A percentile compares a stretch with the other conserved stretches of the same genome.
phyloP scores from a whole-genome alignment of 2,888 invertebrate species.

The Luperina testacea region DNA sequence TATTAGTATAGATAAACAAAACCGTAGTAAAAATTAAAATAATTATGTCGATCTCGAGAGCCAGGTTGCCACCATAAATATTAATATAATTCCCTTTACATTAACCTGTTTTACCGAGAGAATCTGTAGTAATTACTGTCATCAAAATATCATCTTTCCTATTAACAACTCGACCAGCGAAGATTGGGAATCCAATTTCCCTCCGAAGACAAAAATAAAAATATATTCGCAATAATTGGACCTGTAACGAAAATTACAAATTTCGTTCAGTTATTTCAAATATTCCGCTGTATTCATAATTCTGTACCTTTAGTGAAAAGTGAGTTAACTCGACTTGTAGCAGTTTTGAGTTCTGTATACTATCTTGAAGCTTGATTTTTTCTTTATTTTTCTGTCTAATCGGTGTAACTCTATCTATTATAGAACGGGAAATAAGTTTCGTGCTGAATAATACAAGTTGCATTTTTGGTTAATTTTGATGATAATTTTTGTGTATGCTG shows the following conservation, averaged over 20 bases:
- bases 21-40: background rate
- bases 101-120: background rate
- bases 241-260: background rate
- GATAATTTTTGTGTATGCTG: too few species aligned
- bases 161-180: background rate
- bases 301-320: too few species aligned
- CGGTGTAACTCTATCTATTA: too few species aligned
- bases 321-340: too few species aligned
- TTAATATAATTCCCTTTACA: background rate
- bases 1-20: background rate
- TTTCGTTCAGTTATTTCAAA: background rate
- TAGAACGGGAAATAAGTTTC: too few species aligned
- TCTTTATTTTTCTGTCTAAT: too few species aligned
- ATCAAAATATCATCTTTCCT: slow-evolving; percentile 8
- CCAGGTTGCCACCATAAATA: too few species aligned
- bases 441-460: too few species aligned
- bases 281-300: background rate
- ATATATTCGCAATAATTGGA: slow-evolving; percentile 20
- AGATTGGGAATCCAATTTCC: slow-evolving; percentile 3
- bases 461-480: too few species aligned
- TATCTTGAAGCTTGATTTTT: too few species aligned
- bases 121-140: background rate
- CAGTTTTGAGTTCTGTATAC: too few species aligned
- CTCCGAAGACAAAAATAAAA: slow-evolving; percentile 14
- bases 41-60: background rate